These are phyloP conservation scores for Ophion ventricosus DNA, from an alignment of 2,888 invertebrate genomes.

Conservation along the genomic window DNA sequence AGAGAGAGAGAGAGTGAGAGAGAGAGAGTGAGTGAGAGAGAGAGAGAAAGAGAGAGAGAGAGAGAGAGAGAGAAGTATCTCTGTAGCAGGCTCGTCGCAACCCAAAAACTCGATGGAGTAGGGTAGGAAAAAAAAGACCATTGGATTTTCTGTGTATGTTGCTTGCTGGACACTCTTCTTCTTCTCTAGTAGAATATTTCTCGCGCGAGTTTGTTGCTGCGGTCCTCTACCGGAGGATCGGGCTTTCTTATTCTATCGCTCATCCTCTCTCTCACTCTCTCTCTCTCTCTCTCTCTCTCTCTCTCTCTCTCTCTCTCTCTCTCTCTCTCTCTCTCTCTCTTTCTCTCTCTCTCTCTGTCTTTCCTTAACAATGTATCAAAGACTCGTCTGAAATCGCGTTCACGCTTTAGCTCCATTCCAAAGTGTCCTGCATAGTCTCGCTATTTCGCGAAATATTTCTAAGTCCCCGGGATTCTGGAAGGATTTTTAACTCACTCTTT, in stretches of 20 bases:
- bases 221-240: slow-evolving; percentile 36
- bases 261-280: slow-evolving; percentile 43
- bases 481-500: slow-evolving; percentile 80
- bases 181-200: slow-evolving; percentile 65
- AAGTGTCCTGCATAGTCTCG: slow-evolving; percentile 67
- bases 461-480: slow-evolving; percentile 79
- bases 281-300: slow-evolving; percentile 36
- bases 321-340: slow-evolving; percentile 46
- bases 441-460: slow-evolving; percentile 69
- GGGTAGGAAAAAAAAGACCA: slow-evolving; percentile 55
- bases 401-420: slow-evolving; percentile 56
- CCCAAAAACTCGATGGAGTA: slow-evolving; percentile 55
- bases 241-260: slow-evolving; percentile 57
- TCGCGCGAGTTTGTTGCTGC: slow-evolving; percentile 50
- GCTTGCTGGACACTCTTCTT: slow-evolving; percentile 58
- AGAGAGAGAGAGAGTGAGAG: slow-evolving; percentile 11
- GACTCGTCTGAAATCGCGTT: slow-evolving; percentile 48
- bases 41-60: slow-evolving; percentile 17
- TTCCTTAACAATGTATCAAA: slow-evolving; percentile 46
- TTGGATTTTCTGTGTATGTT: slow-evolving; percentile 62
- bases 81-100: slow-evolving; percentile 36
- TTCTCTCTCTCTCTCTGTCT: slow-evolving; percentile 35
- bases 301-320: slow-evolving; percentile 58
- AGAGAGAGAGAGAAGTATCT: slow-evolving; percentile 34
- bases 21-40: slow-evolving; percentile 12